A percentile compares a stretch with the other conserved stretches of the same genome.
Conservation (phyloP, 2,888 invertebrate genomes). For the Nymphalis c-album region DNA sequence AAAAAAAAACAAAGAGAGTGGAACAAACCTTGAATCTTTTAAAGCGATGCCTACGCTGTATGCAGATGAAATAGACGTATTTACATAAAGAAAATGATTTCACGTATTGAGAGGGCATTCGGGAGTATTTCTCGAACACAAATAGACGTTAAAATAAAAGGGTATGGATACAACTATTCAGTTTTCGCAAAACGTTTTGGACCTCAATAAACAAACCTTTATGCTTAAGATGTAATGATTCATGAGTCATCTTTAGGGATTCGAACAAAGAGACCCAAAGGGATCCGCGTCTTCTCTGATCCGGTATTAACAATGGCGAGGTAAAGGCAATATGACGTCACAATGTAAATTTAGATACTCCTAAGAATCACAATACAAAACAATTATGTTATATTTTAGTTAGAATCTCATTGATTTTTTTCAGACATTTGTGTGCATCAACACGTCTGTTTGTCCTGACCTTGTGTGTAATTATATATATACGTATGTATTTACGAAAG, state of each 20-base stretch:
- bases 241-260: conserved; percentile 11
- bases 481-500: no score
- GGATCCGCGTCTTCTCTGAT: not conserved
- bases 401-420: no score
- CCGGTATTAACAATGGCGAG: not conserved
- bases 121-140: conserved; percentile 17
- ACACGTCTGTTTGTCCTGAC: no score
- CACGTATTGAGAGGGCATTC: conserved; percentile 43
- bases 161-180: conserved; percentile 4
- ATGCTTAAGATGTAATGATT: conserved; percentile 8
- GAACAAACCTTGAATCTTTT: conserved; percentile 46
- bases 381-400: not conserved
- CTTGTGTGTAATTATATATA: no score
- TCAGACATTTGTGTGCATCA: no score
- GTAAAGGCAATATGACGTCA: not conserved
- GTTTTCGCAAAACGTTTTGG: conserved; percentile 19
- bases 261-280: conserved; percentile 7
- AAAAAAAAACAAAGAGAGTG: conserved; percentile 38
- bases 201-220: conserved; percentile 28
- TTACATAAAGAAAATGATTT: conserved; percentile 66
- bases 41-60: conserved; percentile 42
- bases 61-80: conserved; percentile 53
- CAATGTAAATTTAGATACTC: conserved; percentile 2
- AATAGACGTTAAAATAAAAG: conserved; percentile 24
- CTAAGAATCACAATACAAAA: not conserved